A percentile compares a stretch with the other conserved stretches of the same genome.
Conservation (phyloP, 2,113 vertebrate species). For the Notiomystis cincta region DNA sequence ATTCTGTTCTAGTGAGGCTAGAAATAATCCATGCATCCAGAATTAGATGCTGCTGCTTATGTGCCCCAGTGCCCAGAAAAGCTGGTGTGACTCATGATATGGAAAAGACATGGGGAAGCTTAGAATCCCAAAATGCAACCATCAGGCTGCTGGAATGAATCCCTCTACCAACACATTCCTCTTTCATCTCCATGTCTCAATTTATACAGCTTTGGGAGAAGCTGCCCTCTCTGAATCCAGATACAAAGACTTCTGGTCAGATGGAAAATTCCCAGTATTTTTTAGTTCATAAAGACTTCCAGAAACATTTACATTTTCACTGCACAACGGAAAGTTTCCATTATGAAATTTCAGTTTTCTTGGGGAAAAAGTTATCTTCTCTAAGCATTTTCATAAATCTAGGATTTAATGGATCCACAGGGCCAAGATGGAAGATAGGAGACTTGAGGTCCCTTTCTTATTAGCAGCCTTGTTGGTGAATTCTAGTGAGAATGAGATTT, state of each 20-base stretch:
- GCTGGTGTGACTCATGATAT: neutral
- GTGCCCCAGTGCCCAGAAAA: neutral
- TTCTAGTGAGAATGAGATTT: neutral
- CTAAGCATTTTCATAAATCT: neutral
- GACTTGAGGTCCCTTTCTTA: neutral
- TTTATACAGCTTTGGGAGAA: neutral
- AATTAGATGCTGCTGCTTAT: neutral
- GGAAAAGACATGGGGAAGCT: neutral
- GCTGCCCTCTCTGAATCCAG: neutral
- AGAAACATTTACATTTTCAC: neutral
- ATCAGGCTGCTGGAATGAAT: neutral
- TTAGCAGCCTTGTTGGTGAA: neutral
- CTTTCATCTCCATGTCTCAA: neutral
- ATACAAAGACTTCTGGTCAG: neutral
- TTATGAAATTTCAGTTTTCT: neutral
- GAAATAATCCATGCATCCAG: neutral
- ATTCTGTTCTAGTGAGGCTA: neutral
- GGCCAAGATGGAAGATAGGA: neutral
- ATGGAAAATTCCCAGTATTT: neutral
- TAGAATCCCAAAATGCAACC: neutral
- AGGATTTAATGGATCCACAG: neutral
- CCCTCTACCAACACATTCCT: neutral
- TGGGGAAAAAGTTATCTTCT: neutral
- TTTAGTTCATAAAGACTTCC: neutral
- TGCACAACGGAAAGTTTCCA: neutral